Conservation (phyloP, 2,888 invertebrate species). For the Hedya salicella region DNA sequence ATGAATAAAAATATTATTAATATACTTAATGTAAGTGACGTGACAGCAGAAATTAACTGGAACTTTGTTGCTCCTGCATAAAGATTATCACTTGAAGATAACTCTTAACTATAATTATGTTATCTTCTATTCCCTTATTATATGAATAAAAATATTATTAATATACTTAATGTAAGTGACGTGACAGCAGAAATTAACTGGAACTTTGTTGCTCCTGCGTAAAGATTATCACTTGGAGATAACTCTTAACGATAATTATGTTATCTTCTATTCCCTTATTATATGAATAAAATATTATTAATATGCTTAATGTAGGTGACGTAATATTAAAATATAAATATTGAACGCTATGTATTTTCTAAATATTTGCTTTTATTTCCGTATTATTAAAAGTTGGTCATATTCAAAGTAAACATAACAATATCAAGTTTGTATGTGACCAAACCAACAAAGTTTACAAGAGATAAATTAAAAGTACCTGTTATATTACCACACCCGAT, state of each 20-base stretch:
- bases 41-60: too few relatives aligned
- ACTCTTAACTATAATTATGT: not conserved
- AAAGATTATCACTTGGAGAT: not conserved
- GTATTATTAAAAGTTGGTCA: not conserved
- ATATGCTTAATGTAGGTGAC: slow-evolving; percentile 27
- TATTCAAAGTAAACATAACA: too few relatives aligned
- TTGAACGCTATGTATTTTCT: slow-evolving; percentile 27
- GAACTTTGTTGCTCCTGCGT: not conserved
- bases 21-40: too few relatives aligned
- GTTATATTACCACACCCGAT: too few relatives aligned
- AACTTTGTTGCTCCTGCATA: not conserved
- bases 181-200: too few relatives aligned
- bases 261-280: slow-evolving; percentile 2
- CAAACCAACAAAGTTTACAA: too few relatives aligned
- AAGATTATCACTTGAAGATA: not conserved
- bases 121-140: slow-evolving; percentile 10
- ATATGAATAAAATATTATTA: slow-evolving; percentile 20
- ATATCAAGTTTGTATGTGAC: too few relatives aligned
- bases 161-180: too few relatives aligned
- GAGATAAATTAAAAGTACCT: too few relatives aligned
- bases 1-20: too few relatives aligned
- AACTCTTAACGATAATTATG: not conserved
- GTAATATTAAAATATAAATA: slow-evolving; percentile 26
- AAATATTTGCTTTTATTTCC: slow-evolving; percentile 15
- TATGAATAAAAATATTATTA: too few relatives aligned